Conservation (phyloP, 2,797 vertebrate species). For the Notamacropus eugenii region DNA sequence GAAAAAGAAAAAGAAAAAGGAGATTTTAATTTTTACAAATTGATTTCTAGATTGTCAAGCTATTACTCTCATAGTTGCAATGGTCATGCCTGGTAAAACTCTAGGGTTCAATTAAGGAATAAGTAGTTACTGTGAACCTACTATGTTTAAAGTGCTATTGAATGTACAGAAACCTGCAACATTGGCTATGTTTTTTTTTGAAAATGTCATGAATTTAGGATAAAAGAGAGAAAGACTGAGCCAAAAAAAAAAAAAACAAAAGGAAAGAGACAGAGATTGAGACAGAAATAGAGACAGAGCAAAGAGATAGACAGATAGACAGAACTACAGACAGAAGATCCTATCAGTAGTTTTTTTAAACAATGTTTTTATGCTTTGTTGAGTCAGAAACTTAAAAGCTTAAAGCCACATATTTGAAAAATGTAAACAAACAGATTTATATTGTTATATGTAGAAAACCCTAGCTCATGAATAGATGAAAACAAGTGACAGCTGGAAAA, state of each 20-base stretch:
- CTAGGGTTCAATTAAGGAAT: background rate
- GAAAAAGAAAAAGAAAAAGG: constrained; percentile 20
- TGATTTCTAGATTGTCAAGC: constrained; percentile 21
- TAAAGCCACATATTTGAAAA: no score
- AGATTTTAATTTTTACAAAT: background rate
- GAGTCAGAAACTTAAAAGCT: background rate
- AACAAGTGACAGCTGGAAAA: background rate
- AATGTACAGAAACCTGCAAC: background rate
- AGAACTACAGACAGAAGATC: background rate
- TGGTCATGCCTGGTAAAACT: background rate
- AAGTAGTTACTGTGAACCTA: background rate
- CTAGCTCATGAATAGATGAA: background rate
- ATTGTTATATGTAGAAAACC: background rate
- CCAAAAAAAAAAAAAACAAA: background rate
- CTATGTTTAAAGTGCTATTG: background rate
- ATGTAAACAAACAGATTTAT: background rate
- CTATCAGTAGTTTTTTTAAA: background rate
- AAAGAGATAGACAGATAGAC: background rate
- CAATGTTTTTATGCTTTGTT: background rate
- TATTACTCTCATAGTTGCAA: constrained; percentile 7
- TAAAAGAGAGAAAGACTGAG: background rate
- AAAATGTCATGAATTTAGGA: background rate
- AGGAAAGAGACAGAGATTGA: background rate
- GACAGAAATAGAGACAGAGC: no score
- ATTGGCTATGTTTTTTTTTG: no score